phyloP scores from a whole-genome alignment of 2,113 vertebrate genomes.

The Anoura caudifer region DNA sequence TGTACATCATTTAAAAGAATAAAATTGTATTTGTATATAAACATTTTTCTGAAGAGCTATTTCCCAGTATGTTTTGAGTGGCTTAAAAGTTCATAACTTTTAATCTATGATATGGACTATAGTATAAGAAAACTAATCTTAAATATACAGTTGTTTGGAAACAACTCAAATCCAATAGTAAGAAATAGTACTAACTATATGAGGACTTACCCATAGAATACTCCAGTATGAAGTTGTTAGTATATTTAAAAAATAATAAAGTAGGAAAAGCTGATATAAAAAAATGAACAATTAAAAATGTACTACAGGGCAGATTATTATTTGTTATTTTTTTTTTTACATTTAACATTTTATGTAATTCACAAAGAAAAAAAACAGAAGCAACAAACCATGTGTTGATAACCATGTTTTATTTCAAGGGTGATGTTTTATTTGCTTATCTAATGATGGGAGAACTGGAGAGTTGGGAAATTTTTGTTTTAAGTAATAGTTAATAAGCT shows the following conservation, averaged over 20 bases:
- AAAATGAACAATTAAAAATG: background rate
- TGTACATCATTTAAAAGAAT: background rate
- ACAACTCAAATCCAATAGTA: background rate
- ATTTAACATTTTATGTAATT: background rate
- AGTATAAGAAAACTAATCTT: background rate
- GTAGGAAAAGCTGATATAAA: background rate
- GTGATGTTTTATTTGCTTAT: background rate
- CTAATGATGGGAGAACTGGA: no score
- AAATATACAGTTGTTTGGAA: background rate
- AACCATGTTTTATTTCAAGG: background rate
- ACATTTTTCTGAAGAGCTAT: background rate
- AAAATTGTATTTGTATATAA: background rate
- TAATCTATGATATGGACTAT: background rate
- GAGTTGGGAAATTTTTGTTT: no score
- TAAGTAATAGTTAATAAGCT: no score
- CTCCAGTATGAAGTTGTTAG: background rate
- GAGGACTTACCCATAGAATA: background rate
- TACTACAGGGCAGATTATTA: background rate
- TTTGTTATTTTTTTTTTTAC: background rate
- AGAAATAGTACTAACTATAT: background rate
- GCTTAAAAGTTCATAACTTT: background rate
- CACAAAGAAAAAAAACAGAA: background rate
- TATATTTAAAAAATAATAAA: background rate
- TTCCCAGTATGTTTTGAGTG: background rate
- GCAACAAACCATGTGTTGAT: background rate